phyloP scores from a whole-genome alignment of 1,140 invertebrate species.

The Epicauta chinensis region DNA sequence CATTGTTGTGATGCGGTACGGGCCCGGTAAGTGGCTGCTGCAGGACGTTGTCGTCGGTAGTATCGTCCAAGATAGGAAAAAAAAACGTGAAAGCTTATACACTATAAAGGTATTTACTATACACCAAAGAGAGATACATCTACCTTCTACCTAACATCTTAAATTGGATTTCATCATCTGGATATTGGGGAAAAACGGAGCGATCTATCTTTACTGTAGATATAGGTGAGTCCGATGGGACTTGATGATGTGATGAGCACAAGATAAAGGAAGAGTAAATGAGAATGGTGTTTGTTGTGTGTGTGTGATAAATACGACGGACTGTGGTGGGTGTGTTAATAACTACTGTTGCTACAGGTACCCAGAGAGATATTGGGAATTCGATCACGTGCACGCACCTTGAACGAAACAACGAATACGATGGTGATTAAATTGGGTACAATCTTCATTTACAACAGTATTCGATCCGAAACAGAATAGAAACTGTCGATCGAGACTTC shows the following conservation, averaged over 20 bases:
- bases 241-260: constrained; percentile 18
- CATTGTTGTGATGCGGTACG: constrained; percentile 43
- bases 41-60: constrained; percentile 26
- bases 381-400: constrained; percentile 24
- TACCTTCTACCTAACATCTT: constrained; percentile 6
- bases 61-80: not conserved
- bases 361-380: constrained; percentile 23
- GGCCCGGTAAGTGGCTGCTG: constrained; percentile 38
- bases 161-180: constrained; percentile 38
- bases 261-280: constrained; percentile 31
- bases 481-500: not conserved
- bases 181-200: constrained; percentile 1
- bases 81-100: not conserved
- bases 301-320: constrained; percentile 20
- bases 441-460: constrained; percentile 10
- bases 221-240: constrained; percentile 20
- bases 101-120: not conserved
- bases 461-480: not conserved
- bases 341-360: constrained; percentile 18
- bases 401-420: constrained; percentile 16
- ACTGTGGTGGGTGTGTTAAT: constrained; percentile 10
- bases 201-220: not conserved
- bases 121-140: not conserved
- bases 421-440: constrained; percentile 19
- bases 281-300: constrained; percentile 27